Conservation (phyloP, 1,140 invertebrate genomes). For the Brachionus sp. region DNA sequence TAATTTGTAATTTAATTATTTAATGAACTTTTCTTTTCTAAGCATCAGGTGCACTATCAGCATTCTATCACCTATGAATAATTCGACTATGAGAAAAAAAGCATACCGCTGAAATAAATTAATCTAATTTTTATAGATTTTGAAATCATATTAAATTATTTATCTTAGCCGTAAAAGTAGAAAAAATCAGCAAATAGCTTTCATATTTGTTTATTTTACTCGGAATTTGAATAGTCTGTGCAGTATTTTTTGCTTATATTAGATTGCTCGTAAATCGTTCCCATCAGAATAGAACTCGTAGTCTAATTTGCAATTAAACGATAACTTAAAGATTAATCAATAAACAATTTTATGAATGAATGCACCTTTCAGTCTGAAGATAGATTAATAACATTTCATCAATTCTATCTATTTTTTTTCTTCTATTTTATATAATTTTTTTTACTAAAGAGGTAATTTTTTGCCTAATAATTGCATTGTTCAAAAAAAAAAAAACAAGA, state of each 20-base stretch:
- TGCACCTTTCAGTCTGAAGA: constrained; percentile 20
- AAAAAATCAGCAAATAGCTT: constrained; percentile 5
- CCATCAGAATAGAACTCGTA: neutral
- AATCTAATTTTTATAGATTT: constrained; percentile 25
- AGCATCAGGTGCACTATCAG: neutral
- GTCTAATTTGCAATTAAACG: constrained; percentile 32
- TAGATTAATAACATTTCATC: neutral
- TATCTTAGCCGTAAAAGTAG: neutral
- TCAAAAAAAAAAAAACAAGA: neutral
- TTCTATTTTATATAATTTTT: neutral
- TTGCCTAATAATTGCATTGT: neutral
- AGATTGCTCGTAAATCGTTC: neutral
- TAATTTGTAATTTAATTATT: neutral
- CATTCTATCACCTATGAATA: neutral
- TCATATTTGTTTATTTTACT: constrained; percentile 30
- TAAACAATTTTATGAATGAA: constrained; percentile 35
- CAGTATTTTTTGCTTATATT: neutral
- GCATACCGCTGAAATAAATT: constrained; percentile 9
- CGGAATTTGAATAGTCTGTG: constrained; percentile 5
- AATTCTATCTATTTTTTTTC: neutral
- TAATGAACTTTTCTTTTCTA: neutral
- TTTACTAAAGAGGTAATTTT: neutral
- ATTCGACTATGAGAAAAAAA: neutral
- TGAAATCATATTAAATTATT: constrained; percentile 27
- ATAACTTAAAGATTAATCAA: constrained; percentile 8